Evolutionary conservation across 2,888 invertebrate species (phyloP).

Genomic region (Epinotia ramella): DNA sequence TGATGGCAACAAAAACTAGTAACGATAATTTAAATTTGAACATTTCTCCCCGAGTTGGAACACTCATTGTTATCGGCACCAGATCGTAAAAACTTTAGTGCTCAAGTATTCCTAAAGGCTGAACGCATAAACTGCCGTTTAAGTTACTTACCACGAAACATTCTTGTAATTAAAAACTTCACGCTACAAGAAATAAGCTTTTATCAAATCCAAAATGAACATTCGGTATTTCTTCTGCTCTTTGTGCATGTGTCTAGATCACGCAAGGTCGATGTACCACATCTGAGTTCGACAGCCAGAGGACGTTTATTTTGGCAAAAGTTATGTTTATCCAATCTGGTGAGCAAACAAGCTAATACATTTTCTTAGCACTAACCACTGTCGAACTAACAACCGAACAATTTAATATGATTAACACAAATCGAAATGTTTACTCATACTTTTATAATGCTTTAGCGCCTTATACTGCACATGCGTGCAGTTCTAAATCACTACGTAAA

Average conservation of each 20-base stretch:
- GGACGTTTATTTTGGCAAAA: conserved; percentile 47
- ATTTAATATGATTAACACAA: conserved; percentile 11
- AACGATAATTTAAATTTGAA: conserved; percentile 30
- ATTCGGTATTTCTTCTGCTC: conserved; percentile 1
- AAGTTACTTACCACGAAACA: conserved; percentile 2
- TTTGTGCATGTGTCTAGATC: conserved; percentile 15
- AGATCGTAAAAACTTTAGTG: conserved; percentile 31
- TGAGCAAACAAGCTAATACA: conserved; percentile 33
- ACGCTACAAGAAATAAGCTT: conserved; percentile 24
- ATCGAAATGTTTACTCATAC: conserved; percentile 23
- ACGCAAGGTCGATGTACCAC: conserved; percentile 48
- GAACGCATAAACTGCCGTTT: conserved; percentile 31
- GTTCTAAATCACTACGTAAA: neutral
- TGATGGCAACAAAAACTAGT: conserved; percentile 36
- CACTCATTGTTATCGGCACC: conserved; percentile 14
- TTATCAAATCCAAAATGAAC: conserved; percentile 9
- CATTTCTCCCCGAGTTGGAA: conserved; percentile 19
- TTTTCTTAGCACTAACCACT: conserved; percentile 25
- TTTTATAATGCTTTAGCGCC: conserved; percentile 24
- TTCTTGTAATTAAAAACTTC: conserved; percentile 27
- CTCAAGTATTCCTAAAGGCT: conserved; percentile 31
- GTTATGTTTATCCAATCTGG: conserved; percentile 35
- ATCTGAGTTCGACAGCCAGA: conserved; percentile 47
- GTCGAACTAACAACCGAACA: neutral
- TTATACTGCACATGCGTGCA: neutral